Evolutionary conservation across 2,113 vertebrate species (phyloP), one percentile per base, ranked within the genome.

Genomic region (Rafetus swinhoei): DNA sequence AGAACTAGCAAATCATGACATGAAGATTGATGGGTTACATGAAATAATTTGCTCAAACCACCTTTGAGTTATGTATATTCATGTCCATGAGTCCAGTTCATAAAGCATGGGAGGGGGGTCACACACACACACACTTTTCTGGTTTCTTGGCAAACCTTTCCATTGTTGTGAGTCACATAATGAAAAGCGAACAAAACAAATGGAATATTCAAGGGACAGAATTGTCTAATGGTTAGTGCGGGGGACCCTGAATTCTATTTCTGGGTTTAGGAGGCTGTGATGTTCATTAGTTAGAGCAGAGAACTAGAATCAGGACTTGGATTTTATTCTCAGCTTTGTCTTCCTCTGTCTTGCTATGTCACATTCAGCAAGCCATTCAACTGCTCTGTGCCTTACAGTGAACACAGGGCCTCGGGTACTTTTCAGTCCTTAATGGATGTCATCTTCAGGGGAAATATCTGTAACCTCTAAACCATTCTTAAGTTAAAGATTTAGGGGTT

Each of bases 161-260:
- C 22, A 24, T 56, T 5, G 1, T 3, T 65, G 25, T 53, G 84
- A 77, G 59, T 16, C 2, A 0, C 29, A 90, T 35, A 1, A 16
- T 80, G 88, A 82, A 76, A 74, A 80, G 1, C 4, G 50, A 81
- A 56, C 8, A 3, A 72, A 32, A 22, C 77, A 29, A 45, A 3
- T 32, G 1, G 27, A 54, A 21, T 9, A 32, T 69, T 69, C 11
- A 80, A 25, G 27, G 27, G 62, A n/a, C 53, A 79, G 76, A n/a
- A 16, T 55, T 16, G 2, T 24, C 35, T 14, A 76, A 24, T 76
- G 35, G 35, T 45, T 76, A 24, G 72, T 2, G 22, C 56, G 13
- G 0, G 0, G 15, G 60, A 29, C 7, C 3, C 21, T 45, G 45
- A 32, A 24, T 2, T 25, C 85, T 80, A 0, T 80, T 79, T 21